Percentiles rank a stretch among this genome's conserved stretches.
Evolutionary conservation across 2,888 invertebrate species (phyloP).

Genomic region (Drosophila meridionalis): DNA sequence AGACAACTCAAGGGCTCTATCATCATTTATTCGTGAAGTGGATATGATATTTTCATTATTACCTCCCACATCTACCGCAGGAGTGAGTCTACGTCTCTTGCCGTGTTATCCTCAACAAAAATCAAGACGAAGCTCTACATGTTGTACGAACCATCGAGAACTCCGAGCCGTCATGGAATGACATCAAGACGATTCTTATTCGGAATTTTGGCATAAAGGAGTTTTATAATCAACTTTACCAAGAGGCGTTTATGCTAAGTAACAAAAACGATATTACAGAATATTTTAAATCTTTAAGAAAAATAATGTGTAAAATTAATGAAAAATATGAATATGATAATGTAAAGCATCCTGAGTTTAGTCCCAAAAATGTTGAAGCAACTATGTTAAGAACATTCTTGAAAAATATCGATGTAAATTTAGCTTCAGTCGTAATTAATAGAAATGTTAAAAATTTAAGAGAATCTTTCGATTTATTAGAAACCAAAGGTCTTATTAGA

Average conservation of each 20-base stretch:
- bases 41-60: not conserved
- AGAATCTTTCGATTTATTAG: no score
- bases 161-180: not conserved
- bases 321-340: no score
- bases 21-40: slow-evolving; percentile 2
- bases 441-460: no score
- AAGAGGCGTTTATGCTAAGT: not conserved
- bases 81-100: not conserved
- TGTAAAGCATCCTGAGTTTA: no score
- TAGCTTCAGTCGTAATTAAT: no score
- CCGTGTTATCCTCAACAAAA: not conserved
- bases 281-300: no score
- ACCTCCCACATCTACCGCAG: not conserved
- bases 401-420: no score
- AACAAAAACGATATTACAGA: not conserved
- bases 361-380: not conserved
- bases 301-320: not conserved
- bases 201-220: not conserved
- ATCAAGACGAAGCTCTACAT: not conserved
- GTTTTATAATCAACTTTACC: no score
- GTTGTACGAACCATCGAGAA: not conserved
- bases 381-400: no score
- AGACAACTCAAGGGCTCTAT: slow-evolving; percentile 2
- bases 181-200: not conserved
- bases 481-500: not conserved